Base-by-base conservation (phyloP, 2,797 vertebrate genomes). In the Sebastes diploproa region DNA sequence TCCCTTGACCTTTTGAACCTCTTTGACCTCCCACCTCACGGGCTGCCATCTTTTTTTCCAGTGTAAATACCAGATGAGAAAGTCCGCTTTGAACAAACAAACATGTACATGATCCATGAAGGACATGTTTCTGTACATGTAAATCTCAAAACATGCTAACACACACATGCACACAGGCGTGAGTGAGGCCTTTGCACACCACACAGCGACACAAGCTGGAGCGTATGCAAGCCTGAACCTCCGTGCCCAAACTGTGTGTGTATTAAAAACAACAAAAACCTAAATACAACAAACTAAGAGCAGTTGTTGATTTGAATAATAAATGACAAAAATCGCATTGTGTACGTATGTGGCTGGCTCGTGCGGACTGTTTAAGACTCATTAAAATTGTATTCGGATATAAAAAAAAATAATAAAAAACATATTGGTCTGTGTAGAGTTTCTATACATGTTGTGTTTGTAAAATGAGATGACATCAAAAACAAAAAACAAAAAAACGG, bases 371-470 rank as follows among this genome's bases (percentile, higher is more conserved):
- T 95, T 95, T 91, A 84, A 88, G 89, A 86, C 73, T 86, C 85
- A 89, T 86, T 75, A 81, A 90, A 89, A 90, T 82, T 88, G 91
- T 93, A 94, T 90, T 93, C 56, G 91, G 92, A 91, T 88, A 93
- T 90, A 77, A 87, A 90, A 91, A 89, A 87, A 88, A 85, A 87
- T 59, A 66, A 86, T 18, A 60, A 85, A 92, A 92, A 94, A 92
- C 80, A 92, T 92, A 94, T 92, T 92, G 95, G 91, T 96, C 91
- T 92, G 92, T 95, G 95, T 95, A 93, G 82, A 94, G 79, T 91
- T 92, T 94, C 95, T 95, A 94, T 95, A 96, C 93, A 89, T 96
- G 95, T 95, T 92, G 92, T 95, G 93, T 96, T 95, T 95, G 96
- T 95, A 93, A 90, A 93, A 94, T 91, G 92, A 94, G 90, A 94